Base-by-base conservation (phyloP, 2,888 invertebrate genomes). In the Troides oblongomaculatus region DNA sequence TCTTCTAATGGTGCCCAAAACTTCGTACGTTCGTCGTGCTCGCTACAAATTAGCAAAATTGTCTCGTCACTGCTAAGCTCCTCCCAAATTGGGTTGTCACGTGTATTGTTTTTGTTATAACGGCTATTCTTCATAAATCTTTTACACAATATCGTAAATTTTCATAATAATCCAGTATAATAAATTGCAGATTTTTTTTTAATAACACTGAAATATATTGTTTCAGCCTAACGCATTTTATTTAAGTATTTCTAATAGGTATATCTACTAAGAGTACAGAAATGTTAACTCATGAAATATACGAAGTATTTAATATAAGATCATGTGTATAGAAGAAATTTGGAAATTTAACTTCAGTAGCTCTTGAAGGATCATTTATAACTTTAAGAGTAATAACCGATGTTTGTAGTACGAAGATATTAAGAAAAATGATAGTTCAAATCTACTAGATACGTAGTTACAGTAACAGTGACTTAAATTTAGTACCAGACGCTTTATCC, bases 1-100 rank as follows among this genome's bases (percentile, higher is more conserved):
- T 70, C 69, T 70, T 39, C 58, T 66, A 70, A 70, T 70, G 70
- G 58, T 56, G 30, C 59, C 66, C 30, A 12, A 46, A 69, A 69
- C 69, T 69, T 69, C 58, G 65, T 36, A 69, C 58, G 69, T 69
- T 36, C 36, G 46, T 65, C 69, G 66, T 62, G n/a, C 57, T n/a
- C 63, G 8, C 25, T 43, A 63, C 63, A 66, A 70, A 63, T 70
- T 66, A 63, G 59, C 59, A 39, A 66, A 70, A 70, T 66, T 66
- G 62, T 70, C 57, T 59, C 66, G 58, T 63, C 62, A n/a, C n/a
- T n/a, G 64, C 68, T 64, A 64, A 68, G 60, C 63, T 64, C 59
- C 53, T 60, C 57, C 30, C 46, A 68, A 68, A 68, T 64, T 64
- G 60, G 64, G 17, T 36, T 59, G 62, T 63, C 58, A 62, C 59